phyloP scores from a whole-genome alignment of 2,113 vertebrate genomes.

The Caretta caretta region DNA sequence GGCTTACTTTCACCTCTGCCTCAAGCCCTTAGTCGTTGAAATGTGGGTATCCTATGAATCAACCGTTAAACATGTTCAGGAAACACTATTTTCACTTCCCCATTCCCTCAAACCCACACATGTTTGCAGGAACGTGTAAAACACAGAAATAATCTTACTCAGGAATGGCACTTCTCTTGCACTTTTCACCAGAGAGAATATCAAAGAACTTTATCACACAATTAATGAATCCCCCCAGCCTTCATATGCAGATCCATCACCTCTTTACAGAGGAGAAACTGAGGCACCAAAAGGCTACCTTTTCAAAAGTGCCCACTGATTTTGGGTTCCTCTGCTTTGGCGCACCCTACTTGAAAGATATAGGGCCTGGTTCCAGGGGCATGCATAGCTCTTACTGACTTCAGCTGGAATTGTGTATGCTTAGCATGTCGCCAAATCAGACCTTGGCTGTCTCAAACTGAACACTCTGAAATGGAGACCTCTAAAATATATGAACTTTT shows the following conservation, averaged over 20 bases:
- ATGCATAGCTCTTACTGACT: background rate
- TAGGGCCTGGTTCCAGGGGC: background rate
- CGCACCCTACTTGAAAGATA: background rate
- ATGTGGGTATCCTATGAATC: conserved; percentile 9
- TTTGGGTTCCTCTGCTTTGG: background rate
- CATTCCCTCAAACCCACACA: background rate
- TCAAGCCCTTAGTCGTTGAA: background rate
- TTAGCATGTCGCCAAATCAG: background rate
- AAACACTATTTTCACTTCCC: conserved; percentile 35
- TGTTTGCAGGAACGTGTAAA: conserved; percentile 28
- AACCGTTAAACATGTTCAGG: conserved; percentile 34
- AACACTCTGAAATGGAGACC: background rate
- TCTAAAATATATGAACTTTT: background rate
- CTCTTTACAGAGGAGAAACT: background rate
- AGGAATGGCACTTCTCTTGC: background rate
- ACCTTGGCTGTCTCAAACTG: background rate
- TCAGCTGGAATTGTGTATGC: background rate
- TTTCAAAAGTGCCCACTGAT: background rate
- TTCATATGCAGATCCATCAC: background rate
- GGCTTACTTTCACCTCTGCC: too few species aligned
- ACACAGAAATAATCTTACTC: conserved; percentile 8
- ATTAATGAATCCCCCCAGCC: background rate
- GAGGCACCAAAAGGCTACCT: background rate
- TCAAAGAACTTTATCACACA: conserved; percentile 13
- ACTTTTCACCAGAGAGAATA: background rate